phyloP scores from a whole-genome alignment of 2,888 invertebrate species.

The Dromius quadrimaculatus region DNA sequence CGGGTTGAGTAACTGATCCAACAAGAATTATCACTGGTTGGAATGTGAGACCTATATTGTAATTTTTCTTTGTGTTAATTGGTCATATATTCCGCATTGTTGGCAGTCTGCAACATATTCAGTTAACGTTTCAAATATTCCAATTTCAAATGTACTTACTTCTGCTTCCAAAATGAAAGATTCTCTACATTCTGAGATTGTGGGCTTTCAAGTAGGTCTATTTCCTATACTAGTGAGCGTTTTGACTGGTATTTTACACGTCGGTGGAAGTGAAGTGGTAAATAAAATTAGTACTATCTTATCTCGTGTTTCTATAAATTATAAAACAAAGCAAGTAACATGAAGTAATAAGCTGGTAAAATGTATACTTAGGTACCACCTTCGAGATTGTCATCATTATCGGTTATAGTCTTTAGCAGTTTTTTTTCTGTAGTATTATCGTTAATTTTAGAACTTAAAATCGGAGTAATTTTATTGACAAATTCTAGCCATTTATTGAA shows the following conservation, averaged over 20 bases:
- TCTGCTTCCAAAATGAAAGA: neutral
- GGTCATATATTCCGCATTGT: neutral
- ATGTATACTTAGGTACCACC: neutral
- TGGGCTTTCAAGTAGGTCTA: conserved; percentile 4
- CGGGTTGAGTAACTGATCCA: neutral
- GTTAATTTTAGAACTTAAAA: neutral
- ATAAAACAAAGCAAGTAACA: too few species aligned
- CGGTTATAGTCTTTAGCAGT: too few species aligned
- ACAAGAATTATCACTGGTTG: neutral
- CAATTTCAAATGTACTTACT: neutral
- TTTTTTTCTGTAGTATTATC: too few species aligned
- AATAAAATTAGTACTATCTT: neutral
- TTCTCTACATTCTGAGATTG: neutral
- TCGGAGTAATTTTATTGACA: neutral
- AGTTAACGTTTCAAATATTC: neutral
- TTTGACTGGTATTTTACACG: conserved; percentile 2
- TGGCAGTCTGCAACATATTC: too few species aligned
- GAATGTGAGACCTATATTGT: conserved; percentile 5
- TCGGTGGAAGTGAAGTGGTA: neutral
- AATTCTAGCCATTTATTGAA: conserved; percentile 10
- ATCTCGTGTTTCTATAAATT: neutral
- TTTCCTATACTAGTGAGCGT: neutral
- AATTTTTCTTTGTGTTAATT: conserved; percentile 4
- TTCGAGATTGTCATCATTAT: neutral
- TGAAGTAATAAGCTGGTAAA: neutral